Conservation (phyloP, 2,113 vertebrate species). For the Felis catus region DNA sequence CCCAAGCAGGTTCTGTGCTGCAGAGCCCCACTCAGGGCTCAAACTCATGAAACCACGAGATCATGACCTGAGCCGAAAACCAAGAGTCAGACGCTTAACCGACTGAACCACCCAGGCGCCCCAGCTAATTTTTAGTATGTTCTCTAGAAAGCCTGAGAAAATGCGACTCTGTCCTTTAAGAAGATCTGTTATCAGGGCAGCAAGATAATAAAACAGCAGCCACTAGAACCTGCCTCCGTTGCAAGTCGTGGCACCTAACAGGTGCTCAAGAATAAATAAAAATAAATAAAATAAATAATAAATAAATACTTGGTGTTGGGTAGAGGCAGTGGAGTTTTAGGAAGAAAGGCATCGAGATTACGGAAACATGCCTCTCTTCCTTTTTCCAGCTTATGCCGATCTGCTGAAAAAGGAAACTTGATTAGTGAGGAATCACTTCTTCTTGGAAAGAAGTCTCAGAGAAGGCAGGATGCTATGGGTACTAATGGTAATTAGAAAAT, state of each 20-base stretch:
- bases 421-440: not conserved
- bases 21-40: too few species aligned
- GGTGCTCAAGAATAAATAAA: too few species aligned
- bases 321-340: not conserved
- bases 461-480: not conserved
- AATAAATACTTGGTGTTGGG: not conserved
- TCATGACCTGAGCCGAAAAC: too few species aligned
- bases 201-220: not conserved
- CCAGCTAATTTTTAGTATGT: not conserved
- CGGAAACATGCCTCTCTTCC: not conserved
- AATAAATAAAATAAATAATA: too few species aligned
- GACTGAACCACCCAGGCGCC: too few species aligned
- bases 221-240: not conserved
- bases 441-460: not conserved
- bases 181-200: not conserved
- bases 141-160: constrained; percentile 10
- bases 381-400: not conserved
- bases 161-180: not conserved
- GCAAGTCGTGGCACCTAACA: not conserved
- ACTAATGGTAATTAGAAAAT: not conserved
- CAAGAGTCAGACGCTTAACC: too few species aligned
- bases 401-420: not conserved
- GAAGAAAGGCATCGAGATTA: not conserved
- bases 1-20: too few species aligned
- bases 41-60: too few species aligned